phyloP scores from a whole-genome alignment of 2,113 vertebrate species.

The Fregata magnificens region DNA sequence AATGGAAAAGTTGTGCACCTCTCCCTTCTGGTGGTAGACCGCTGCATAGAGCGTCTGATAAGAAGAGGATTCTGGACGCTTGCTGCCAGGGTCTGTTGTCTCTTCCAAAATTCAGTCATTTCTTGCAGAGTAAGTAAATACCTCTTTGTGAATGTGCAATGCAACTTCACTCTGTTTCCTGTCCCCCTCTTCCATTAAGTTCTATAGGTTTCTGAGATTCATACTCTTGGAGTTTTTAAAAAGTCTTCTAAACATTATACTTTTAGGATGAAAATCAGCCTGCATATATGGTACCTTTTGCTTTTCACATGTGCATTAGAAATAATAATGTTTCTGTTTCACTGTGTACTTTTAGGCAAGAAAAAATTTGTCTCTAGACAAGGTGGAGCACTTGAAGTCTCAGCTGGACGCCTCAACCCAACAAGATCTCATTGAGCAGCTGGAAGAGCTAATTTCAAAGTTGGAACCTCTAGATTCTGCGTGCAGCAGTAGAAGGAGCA shows the following conservation, averaged over 20 bases:
- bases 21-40: slow-evolving; percentile 86
- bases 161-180: neutral
- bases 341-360: slow-evolving; percentile 78
- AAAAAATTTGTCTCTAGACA: slow-evolving; percentile 89
- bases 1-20: slow-evolving; percentile 88
- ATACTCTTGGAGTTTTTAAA: neutral
- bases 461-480: slow-evolving; percentile 92
- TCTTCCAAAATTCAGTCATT: slow-evolving; percentile 86
- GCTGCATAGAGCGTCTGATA: slow-evolving; percentile 90
- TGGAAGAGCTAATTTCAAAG: slow-evolving; percentile 89
- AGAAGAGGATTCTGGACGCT: slow-evolving; percentile 85
- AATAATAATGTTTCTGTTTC: neutral
- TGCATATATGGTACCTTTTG: neutral
- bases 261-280: neutral
- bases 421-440: slow-evolving; percentile 78
- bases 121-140: slow-evolving; percentile 81
- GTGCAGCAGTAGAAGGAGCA: slow-evolving; percentile 95
- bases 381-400: slow-evolving; percentile 87
- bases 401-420: slow-evolving; percentile 82
- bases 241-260: neutral
- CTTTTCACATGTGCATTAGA: neutral
- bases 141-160: neutral
- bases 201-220: neutral
- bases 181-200: neutral
- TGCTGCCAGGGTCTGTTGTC: slow-evolving; percentile 84